These are phyloP conservation scores for Dynastes hyllus DNA, from an alignment of 2,888 invertebrate species.

Conservation along the genomic window DNA sequence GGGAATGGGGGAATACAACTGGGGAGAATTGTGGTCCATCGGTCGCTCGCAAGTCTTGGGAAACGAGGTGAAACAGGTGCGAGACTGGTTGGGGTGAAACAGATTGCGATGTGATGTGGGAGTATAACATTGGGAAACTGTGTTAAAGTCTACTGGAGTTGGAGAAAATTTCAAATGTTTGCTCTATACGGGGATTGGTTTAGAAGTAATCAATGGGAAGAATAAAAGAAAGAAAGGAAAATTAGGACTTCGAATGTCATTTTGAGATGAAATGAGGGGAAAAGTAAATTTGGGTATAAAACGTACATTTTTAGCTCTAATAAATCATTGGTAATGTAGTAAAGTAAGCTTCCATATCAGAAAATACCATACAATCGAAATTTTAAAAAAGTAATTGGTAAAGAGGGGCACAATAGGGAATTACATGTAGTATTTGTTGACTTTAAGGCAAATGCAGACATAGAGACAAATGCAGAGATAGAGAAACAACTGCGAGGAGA, in stretches of 20 bases:
- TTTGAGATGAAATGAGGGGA: no score
- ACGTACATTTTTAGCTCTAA: neutral
- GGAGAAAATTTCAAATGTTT: neutral
- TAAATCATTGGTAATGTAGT: neutral
- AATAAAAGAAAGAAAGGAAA: no score
- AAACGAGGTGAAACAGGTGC: conserved; percentile 36
- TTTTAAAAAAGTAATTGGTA: no score
- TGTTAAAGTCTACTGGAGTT: neutral
- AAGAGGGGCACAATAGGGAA: no score
- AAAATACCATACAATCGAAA: no score
- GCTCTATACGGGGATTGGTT: neutral
- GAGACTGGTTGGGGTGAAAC: neutral
- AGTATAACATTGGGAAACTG: neutral
- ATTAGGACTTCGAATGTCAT: no score
- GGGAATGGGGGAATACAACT: neutral
- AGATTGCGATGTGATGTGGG: neutral
- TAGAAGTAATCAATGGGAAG: no score
- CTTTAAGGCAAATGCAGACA: no score
- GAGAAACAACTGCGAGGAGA: no score
- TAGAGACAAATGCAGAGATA: no score
- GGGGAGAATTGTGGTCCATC: neutral
- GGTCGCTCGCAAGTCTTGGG: neutral
- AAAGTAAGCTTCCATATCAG: no score
- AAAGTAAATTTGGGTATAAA: neutral
- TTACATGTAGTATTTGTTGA: no score